These are phyloP conservation scores for Botrylloides violaceus DNA, from an alignment of 23 tunicate species.

Conservation along the genomic window DNA sequence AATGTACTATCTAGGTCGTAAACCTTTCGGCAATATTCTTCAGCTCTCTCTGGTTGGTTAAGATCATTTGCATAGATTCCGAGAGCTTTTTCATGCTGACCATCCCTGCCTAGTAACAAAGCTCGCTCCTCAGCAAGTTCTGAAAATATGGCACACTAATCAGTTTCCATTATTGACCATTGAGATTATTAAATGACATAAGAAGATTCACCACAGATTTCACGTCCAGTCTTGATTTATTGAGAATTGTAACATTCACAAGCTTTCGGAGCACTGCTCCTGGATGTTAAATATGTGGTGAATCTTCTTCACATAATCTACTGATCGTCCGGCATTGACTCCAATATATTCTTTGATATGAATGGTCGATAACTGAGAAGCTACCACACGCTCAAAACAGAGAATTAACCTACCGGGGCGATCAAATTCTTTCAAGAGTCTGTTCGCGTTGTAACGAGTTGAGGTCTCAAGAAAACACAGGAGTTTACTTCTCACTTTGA, in stretches of 20 bases:
- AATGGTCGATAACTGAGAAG: not conserved
- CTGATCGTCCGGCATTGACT: too few species aligned
- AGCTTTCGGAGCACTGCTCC: too few species aligned
- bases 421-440: slow-evolving; percentile 56
- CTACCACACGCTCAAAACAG: too few species aligned
- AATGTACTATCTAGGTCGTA: slow-evolving; percentile 38
- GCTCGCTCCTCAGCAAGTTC: slow-evolving; percentile 74
- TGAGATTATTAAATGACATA: too few species aligned
- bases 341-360: not conserved
- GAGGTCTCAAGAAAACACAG: slow-evolving; percentile 61
- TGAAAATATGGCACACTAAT: slow-evolving; percentile 1
- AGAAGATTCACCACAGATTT: too few species aligned
- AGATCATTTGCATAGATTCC: slow-evolving; percentile 64
- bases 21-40: slow-evolving; percentile 53
- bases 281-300: too few species aligned
- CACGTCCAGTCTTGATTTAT: too few species aligned
- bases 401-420: slow-evolving; percentile 30
- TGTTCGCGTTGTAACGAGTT: slow-evolving; percentile 40
- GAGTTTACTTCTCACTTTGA: slow-evolving; percentile 44
- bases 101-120: slow-evolving; percentile 64
- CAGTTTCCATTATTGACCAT: not conserved
- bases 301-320: too few species aligned
- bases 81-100: slow-evolving; percentile 59
- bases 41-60: slow-evolving; percentile 44
- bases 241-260: too few species aligned